Conservation (phyloP, 2,888 invertebrate species). For the Polydrusus pterygomalis region DNA sequence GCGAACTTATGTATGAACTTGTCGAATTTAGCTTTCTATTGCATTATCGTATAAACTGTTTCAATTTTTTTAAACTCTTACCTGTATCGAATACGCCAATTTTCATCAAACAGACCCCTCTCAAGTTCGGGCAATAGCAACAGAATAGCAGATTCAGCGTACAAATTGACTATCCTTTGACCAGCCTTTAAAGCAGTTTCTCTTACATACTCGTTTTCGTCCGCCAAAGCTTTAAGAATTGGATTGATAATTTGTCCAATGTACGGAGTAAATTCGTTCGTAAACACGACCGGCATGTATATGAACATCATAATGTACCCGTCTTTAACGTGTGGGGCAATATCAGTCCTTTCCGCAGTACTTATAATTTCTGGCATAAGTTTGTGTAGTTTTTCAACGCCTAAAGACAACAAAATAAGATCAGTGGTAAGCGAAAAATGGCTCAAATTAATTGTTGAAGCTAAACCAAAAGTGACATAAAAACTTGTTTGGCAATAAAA, state of each 20-base stretch:
- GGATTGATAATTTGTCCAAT: constrained; percentile 94
- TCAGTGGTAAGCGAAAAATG: not conserved
- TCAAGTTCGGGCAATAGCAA: constrained; percentile 95
- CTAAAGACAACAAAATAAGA: constrained; percentile 69
- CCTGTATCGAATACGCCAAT: constrained; percentile 95
- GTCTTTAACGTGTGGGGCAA: constrained; percentile 97
- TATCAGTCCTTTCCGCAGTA: constrained; percentile 93
- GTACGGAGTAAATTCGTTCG: constrained; percentile 95
- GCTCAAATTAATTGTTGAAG: no score
- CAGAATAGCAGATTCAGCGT: constrained; percentile 96
- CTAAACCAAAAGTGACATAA: no score
- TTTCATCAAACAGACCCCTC: constrained; percentile 95
- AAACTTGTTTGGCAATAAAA: no score
- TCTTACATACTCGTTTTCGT: constrained; percentile 98
- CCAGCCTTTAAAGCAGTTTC: constrained; percentile 98
- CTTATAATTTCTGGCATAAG: constrained; percentile 98
- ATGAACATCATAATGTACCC: constrained; percentile 99
- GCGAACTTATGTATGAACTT: no score
- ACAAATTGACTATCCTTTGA: constrained; percentile 96
- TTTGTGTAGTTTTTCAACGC: constrained; percentile 94
- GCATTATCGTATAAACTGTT: not conserved
- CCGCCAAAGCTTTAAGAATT: constrained; percentile 96
- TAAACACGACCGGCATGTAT: constrained; percentile 98
- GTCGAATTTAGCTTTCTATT: no score
- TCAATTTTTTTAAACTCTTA: constrained; percentile 44